Conservation (phyloP, 2,888 invertebrate genomes). For the Ochlodes sylvanus region DNA sequence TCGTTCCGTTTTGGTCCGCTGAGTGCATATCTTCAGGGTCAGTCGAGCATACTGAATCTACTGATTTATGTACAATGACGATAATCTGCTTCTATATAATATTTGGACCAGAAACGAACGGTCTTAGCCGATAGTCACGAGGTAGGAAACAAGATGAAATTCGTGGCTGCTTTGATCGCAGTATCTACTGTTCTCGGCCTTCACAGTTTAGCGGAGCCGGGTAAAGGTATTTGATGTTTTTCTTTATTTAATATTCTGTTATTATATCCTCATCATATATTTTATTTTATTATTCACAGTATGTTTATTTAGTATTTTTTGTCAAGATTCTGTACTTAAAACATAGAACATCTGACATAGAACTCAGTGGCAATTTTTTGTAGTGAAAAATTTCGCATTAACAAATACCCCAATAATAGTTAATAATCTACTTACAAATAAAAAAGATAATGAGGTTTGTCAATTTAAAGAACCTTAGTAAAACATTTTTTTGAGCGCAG, state of each 20-base stretch:
- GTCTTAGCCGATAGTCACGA: constrained; percentile 38
- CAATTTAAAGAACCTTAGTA: too few relatives aligned
- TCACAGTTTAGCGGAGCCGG: constrained; percentile 31
- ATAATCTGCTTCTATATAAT: constrained; percentile 48
- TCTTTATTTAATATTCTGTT: background rate
- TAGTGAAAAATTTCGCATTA: too few relatives aligned
- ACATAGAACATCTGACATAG: too few relatives aligned
- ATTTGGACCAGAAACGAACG: constrained; percentile 29
- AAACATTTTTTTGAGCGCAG: too few relatives aligned
- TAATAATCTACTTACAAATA: too few relatives aligned
- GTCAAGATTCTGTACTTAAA: too few relatives aligned
- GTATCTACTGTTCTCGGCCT: constrained; percentile 15
- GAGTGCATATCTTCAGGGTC: constrained; percentile 54
- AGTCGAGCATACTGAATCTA: constrained; percentile 52
- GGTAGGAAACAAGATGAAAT: constrained; percentile 34
- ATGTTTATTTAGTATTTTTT: too few relatives aligned
- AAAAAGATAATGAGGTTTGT: too few relatives aligned
- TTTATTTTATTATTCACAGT: too few relatives aligned
- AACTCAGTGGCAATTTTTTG: too few relatives aligned
- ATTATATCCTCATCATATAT: background rate
- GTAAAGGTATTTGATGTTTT: constrained; percentile 32
- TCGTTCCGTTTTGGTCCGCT: constrained; percentile 40
- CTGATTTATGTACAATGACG: constrained; percentile 43
- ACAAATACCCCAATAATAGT: too few relatives aligned
- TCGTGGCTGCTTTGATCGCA: constrained; percentile 6